Evolutionary conservation across 1,140 invertebrate species (phyloP).

Genomic region (Myzus persicae): DNA sequence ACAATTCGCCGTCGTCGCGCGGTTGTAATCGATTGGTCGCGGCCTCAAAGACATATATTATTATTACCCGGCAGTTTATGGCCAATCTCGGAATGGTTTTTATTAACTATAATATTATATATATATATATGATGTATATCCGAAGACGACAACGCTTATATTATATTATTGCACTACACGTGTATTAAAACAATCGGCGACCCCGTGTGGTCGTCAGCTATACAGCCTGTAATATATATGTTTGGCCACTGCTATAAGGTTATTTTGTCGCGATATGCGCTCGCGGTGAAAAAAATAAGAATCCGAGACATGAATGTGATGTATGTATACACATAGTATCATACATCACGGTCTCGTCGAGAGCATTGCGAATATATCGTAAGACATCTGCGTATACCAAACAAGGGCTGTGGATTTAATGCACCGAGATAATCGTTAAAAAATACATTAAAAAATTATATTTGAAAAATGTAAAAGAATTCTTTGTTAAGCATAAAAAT

Average conservation of each 20-base stretch:
- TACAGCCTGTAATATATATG: neutral
- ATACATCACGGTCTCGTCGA: too few relatives aligned
- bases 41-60: constrained; percentile 1
- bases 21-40: constrained; percentile 20
- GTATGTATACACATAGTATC: neutral
- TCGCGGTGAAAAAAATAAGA: neutral
- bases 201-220: constrained; percentile 16
- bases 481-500: too few relatives aligned
- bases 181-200: neutral
- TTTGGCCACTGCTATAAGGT: neutral
- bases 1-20: neutral
- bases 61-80: neutral
- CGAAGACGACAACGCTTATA: neutral
- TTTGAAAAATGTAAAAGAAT: too few relatives aligned
- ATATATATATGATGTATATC: neutral
- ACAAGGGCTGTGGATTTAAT: neutral
- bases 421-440: too few relatives aligned
- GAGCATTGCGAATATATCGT: too few relatives aligned
- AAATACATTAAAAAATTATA: too few relatives aligned
- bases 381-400: too few relatives aligned
- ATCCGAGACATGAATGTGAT: neutral
- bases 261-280: neutral
- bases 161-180: neutral
- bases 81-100: constrained; percentile 19
- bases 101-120: neutral